phyloP scores from a whole-genome alignment of 1,140 invertebrate genomes.

The Pseudobourletiella spinata region DNA sequence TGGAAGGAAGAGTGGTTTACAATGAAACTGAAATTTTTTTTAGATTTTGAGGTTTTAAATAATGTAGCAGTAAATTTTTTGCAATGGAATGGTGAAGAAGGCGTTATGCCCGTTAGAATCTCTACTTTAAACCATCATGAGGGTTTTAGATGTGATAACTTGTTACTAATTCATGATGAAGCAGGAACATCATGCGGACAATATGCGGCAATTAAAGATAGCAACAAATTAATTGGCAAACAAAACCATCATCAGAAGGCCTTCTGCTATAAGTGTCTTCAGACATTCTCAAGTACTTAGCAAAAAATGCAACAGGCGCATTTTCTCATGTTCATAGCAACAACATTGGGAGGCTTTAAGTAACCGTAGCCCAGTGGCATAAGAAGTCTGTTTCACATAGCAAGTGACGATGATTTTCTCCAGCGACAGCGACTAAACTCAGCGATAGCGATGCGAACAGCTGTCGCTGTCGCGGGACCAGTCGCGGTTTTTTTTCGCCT shows the following conservation, averaged over 20 bases:
- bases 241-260: not conserved
- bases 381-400: too few species aligned
- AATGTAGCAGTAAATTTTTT: slow-evolving; percentile 12
- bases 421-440: too few species aligned
- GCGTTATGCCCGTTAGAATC: not conserved
- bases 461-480: too few species aligned
- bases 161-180: not conserved
- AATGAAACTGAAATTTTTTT: too few species aligned
- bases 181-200: not conserved
- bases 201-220: slow-evolving; percentile 7
- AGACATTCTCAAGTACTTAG: not conserved
- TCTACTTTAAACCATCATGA: not conserved
- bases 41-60: slow-evolving; percentile 7
- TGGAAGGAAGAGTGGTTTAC: too few species aligned
- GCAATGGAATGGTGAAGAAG: not conserved
- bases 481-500: too few species aligned
- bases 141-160: not conserved
- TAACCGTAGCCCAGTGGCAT: too few species aligned
- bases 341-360: too few species aligned
- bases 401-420: too few species aligned
- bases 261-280: slow-evolving; percentile 16
- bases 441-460: too few species aligned
- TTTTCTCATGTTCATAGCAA: too few species aligned
- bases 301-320: too few species aligned
- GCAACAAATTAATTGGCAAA: slow-evolving; percentile 2